Percentiles rank a stretch among this genome's conserved stretches.
Conservation (phyloP, 1,140 invertebrate genomes). For the Aphidius gifuensis region DNA sequence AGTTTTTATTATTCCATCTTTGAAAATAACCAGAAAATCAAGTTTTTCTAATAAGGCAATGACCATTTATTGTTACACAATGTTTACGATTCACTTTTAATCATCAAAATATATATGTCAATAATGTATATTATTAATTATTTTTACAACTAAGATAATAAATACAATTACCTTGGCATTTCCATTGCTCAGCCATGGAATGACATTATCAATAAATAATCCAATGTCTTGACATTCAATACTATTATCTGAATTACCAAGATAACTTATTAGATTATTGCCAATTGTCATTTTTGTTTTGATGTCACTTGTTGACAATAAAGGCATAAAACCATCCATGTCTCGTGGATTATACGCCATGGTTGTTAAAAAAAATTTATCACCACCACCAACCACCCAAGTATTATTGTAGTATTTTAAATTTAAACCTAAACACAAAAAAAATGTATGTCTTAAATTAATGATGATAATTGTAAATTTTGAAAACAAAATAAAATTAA, state of each 20-base stretch:
- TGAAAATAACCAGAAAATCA: slow-evolving; percentile 20
- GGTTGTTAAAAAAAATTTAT: not conserved
- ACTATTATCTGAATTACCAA: slow-evolving; percentile 69
- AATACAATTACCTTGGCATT: slow-evolving; percentile 85
- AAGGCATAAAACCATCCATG: slow-evolving; percentile 79
- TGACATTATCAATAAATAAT: slow-evolving; percentile 78
- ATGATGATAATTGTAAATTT: too few species aligned
- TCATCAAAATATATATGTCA: not conserved
- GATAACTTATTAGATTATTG: slow-evolving; percentile 70
- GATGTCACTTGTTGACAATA: slow-evolving; percentile 81
- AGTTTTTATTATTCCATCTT: slow-evolving; percentile 39
- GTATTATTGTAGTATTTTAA: too few species aligned
- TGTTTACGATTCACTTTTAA: not conserved
- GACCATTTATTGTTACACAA: not conserved
- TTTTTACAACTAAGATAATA: slow-evolving; percentile 9
- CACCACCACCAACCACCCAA: not conserved
- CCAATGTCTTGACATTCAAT: slow-evolving; percentile 84
- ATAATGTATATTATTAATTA: too few species aligned
- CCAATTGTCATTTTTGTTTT: slow-evolving; percentile 80
- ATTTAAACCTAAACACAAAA: too few species aligned
- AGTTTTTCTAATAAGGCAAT: slow-evolving; percentile 17
- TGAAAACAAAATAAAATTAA: too few species aligned
- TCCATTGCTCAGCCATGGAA: slow-evolving; percentile 85
- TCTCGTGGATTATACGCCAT: slow-evolving; percentile 60
- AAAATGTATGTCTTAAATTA: too few species aligned